A percentile compares a stretch with the other conserved stretches of the same genome.
phyloP scores from a whole-genome alignment of 2,113 vertebrate species.

The Polypterus bichir region DNA sequence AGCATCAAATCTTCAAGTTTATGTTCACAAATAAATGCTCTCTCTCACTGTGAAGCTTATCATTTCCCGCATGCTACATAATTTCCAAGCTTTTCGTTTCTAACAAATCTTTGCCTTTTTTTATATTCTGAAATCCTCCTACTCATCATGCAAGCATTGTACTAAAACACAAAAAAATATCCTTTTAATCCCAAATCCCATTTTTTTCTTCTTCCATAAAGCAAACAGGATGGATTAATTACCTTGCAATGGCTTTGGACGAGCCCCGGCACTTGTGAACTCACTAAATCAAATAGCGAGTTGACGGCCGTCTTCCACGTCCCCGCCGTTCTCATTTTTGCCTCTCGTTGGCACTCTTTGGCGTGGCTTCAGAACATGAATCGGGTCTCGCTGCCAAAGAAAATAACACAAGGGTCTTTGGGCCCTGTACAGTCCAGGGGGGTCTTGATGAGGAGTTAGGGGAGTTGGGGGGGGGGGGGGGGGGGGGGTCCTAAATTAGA shows the following conservation, averaged over 20 bases:
- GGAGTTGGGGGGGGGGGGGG: too few species aligned
- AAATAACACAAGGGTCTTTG: too few species aligned
- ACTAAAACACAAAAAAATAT: conserved; percentile 37
- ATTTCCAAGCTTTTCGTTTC: too few species aligned
- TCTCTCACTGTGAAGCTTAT: too few species aligned
- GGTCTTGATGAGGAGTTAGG: too few species aligned
- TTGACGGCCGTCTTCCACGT: conserved; percentile 77
- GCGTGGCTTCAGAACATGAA: too few species aligned
- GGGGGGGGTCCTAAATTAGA: conserved; percentile 45
- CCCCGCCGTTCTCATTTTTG: conserved; percentile 42
- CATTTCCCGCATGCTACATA: too few species aligned
- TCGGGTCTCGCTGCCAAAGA: too few species aligned
- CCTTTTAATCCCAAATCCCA: conserved; percentile 57
- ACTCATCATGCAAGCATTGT: conserved; percentile 60
- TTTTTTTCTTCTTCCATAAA: conserved; percentile 38
- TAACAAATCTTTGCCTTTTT: conserved; percentile 1
- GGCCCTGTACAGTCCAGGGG: too few species aligned
- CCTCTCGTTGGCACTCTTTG: conserved; percentile 41
- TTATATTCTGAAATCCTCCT: conserved; percentile 35
- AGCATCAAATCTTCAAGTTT: too few species aligned
- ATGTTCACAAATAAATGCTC: too few species aligned
- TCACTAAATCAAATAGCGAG: conserved; percentile 76
- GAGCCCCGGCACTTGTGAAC: conserved; percentile 57
- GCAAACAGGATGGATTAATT: conserved; percentile 70
- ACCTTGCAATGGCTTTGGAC: conserved; percentile 51